Evolutionary conservation across 1,140 invertebrate species (phyloP), one percentile per base, ranked within the genome.

Genomic region (Campoletis sonorensis): DNA sequence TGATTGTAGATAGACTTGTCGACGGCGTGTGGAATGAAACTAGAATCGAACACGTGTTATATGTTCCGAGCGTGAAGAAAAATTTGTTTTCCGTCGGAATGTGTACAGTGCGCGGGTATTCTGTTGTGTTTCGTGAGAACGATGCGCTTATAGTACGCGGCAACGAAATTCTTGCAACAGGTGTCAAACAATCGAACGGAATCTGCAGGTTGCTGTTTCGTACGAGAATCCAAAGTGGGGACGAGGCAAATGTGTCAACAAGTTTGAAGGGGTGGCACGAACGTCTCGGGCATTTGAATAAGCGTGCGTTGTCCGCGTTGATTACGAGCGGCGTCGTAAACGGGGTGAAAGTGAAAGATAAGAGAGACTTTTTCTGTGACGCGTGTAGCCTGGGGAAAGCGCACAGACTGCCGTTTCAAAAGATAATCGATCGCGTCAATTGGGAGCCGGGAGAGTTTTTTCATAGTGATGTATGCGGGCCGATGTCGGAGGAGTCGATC

Each of bases 11-110:
- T 4, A 54, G 49, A 58, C 49, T 77, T 3, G 33, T 77, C 1
- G 49, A 58, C 8, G 21, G 30, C n/a, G 67, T 49, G 37, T 58
- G 79, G 81, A 21, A 18, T 54, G 79, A 78, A 18, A 75, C 49
- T 33, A n/a, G 23, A 21, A 79, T 85, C 27, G 68, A 79, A 21
- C 79, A 84, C 58, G 83, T 85, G 27, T 70, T 82, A n/a, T 79
- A 67, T 26, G 64, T 67, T 13, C 64, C 64, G 10, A 30, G 18
- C 11, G 8, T 67, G 15, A 11, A n/a, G 64, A n/a, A n/a, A n/a
- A n/a, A n/a, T n/a, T n/a, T n/a, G n/a, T n/a, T n/a, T n/a, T n/a
- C n/a, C n/a, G n/a, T n/a, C n/a, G n/a, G n/a, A 67, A n/a, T 67
- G 64, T 67, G 23, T 26, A 67, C 64, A 8, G 18, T 11, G 18